Conservation (phyloP, 2,888 invertebrate species). For the Clitarchus hookeri region DNA sequence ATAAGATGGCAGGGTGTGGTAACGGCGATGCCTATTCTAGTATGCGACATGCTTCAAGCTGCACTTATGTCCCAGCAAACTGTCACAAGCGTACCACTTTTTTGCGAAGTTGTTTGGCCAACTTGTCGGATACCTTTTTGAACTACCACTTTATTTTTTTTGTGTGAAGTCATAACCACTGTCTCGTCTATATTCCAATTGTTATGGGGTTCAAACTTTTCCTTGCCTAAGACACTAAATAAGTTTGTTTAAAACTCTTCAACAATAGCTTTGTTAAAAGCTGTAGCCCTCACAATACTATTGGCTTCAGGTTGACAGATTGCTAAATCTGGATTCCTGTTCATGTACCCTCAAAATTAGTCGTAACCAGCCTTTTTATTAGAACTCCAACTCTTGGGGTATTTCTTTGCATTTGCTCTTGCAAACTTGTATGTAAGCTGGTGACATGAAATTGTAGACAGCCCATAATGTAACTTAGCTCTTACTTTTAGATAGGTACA, state of each 20-base stretch:
- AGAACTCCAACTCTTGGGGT: constrained; percentile 15
- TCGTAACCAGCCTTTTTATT: constrained; percentile 16
- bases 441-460: background rate
- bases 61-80: constrained; percentile 41
- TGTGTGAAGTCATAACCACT: constrained; percentile 40
- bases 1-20: no score
- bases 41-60: no score
- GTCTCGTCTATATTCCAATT: constrained; percentile 44
- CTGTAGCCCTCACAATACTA: constrained; percentile 40
- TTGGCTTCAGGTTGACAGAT: constrained; percentile 43
- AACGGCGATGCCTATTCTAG: no score
- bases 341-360: constrained; percentile 43
- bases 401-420: background rate
- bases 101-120: constrained; percentile 45
- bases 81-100: constrained; percentile 45
- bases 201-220: constrained; percentile 37
- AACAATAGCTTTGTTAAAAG: constrained; percentile 42
- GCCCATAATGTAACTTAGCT: constrained; percentile 21
- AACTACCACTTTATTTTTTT: constrained; percentile 42
- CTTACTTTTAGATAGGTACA: background rate
- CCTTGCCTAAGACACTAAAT: constrained; percentile 35
- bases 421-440: constrained; percentile 32
- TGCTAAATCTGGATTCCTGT: constrained; percentile 41
- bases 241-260: constrained; percentile 42
- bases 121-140: constrained; percentile 40